Percentiles rank a stretch among this genome's conserved stretches.
These are phyloP conservation scores for Mnemiopsis leidyi DNA, from an alignment of 37 sponge, comb jelly and placozoan genomes.

Conservation along the genomic window DNA sequence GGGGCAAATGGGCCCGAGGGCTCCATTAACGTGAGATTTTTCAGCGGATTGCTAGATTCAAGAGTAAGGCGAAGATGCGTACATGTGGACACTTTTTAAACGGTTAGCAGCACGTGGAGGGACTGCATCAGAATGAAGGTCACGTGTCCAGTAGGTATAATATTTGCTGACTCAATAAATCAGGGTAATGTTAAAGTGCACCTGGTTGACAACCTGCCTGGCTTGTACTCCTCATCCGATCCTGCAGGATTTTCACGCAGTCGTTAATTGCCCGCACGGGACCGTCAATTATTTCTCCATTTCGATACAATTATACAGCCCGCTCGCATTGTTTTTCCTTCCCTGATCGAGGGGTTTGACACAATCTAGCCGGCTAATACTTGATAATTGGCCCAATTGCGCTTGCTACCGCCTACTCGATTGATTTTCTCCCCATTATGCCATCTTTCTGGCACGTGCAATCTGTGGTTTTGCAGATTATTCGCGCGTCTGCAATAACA, in stretches of 20 bases:
- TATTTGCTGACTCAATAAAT: background rate
- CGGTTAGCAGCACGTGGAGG: background rate
- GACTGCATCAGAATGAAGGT: background rate
- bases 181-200: background rate
- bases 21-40: slow-evolving; percentile 39
- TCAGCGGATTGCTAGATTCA: background rate
- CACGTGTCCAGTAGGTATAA: background rate
- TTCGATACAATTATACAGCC: slow-evolving; percentile 10
- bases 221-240: background rate
- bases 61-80: background rate
- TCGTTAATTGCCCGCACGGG: slow-evolving; percentile 13
- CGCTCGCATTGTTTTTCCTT: background rate
- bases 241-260: background rate
- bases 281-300: slow-evolving; percentile 3
- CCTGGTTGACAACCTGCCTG: background rate
- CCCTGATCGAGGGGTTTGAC: background rate
- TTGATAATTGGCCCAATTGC: background rate
- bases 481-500: background rate
- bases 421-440: background rate
- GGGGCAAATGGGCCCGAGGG: slow-evolving; percentile 20
- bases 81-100: background rate
- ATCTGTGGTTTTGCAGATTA: background rate
- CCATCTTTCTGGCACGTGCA: background rate
- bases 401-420: background rate
- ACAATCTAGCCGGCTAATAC: background rate